Base-by-base conservation (phyloP, 2,797 vertebrate species). In the Pyrrhura leucotis region DNA sequence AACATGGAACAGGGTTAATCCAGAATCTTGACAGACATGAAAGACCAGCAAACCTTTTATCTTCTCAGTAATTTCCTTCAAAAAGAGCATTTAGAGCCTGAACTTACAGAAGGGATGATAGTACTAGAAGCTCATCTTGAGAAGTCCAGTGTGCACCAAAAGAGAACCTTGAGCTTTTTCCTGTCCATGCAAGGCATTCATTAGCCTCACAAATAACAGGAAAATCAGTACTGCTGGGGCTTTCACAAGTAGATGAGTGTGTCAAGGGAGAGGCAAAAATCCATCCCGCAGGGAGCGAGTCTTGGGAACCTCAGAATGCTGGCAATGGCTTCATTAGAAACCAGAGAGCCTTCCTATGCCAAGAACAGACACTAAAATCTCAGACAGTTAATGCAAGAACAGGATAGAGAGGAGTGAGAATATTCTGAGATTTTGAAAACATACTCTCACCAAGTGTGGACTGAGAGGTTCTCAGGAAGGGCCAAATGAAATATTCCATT, bases 401-500 rank as follows among this genome's bases (percentile, higher is more conserved):
- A 93, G 95, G 89, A 91, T 73, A 90, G 93, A 93, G 81, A 93
- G 71, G 71, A 82, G 86, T 91, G 89, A 95, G 78, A 92, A 95
- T 90, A 93, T 96, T 96, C 74, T 77, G 88, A 91, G 74, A 95
- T 94, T 96, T 68, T 95, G 90, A 95, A 96, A 96, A 94, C 88
- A 92, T 79, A 81, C 73, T 90, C 93, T 94, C 58, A 93, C 82
- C 92, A 81, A 96, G 85, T 73, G 73, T 73, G 73, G 85, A 93
- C 94, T 94, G 90, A 94, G 88, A 90, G 50, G 59, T 94, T 90
- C 91, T 95, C 91, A 93, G 90, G 89, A 91, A 94, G 73, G 93
- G 95, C 88, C 96, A 97, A 94, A 95, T 86, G 89, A 95, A 97
- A 96, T 95, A 95, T 90, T 95, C 93, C 94, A 88, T 95, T 90